Conservation (phyloP, 2,888 invertebrate species). For the Mimachlamys varia region DNA sequence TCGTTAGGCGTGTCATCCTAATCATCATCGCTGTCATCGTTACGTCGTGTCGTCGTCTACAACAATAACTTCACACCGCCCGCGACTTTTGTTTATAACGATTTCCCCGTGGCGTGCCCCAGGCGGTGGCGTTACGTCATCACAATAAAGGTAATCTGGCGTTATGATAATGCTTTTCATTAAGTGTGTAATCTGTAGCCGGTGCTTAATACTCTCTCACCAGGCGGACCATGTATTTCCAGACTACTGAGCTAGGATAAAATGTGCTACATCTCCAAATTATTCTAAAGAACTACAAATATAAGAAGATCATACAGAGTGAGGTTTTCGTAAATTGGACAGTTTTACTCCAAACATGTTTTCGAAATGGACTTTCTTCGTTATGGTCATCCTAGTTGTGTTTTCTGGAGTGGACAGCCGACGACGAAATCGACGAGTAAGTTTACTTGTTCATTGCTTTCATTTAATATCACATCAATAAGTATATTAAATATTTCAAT, state of each 20-base stretch:
- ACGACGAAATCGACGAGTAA: not conserved
- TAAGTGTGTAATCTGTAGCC: not conserved
- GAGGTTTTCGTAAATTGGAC: not conserved
- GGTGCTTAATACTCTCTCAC: not conserved
- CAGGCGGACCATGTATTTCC: not conserved
- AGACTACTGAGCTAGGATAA: not conserved
- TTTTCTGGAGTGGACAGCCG: not conserved
- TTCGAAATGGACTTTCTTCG: constrained; percentile 3
- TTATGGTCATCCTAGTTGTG: not conserved
- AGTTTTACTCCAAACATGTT: not conserved
- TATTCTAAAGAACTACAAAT: not conserved
- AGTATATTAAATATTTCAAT: too few species aligned
- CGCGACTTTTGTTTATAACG: not conserved
- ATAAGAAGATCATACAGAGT: not conserved
- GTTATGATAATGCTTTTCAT: not conserved
- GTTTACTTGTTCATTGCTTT: not conserved
- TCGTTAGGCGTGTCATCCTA: too few species aligned
- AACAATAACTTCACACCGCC: not conserved
- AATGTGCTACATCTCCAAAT: not conserved
- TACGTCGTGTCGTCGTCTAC: not conserved
- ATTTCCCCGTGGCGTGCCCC: not conserved
- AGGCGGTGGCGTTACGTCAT: not conserved
- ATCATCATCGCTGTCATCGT: not conserved
- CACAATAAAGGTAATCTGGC: not conserved
- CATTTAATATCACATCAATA: too few species aligned